Conservation (phyloP, 2,113 vertebrate species). For the Corydoras sp. region DNA sequence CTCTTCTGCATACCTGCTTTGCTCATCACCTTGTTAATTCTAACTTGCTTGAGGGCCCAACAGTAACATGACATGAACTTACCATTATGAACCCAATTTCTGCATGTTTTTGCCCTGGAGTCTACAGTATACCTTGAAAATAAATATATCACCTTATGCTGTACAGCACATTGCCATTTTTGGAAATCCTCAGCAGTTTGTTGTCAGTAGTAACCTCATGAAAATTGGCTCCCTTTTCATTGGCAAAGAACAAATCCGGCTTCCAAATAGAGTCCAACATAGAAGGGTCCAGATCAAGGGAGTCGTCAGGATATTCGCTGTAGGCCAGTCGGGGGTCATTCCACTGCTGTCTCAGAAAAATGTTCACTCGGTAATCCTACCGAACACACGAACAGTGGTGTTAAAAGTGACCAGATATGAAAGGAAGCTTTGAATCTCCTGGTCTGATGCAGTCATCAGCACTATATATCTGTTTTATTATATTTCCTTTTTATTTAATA, state of each 20-base stretch:
- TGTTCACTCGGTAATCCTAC: constrained; percentile 96
- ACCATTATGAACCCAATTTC: too few species aligned
- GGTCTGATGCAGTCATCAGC: not conserved
- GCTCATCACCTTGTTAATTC: too few species aligned
- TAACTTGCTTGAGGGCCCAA: too few species aligned
- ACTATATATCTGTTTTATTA: not conserved
- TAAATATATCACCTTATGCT: constrained; percentile 81
- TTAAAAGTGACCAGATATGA: constrained; percentile 16
- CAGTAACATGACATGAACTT: too few species aligned
- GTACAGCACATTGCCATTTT: constrained; percentile 94
- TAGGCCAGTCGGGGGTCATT: constrained; percentile 95
- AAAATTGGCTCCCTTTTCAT: constrained; percentile 97
- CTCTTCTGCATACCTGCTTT: too few species aligned
- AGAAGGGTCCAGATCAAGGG: constrained; percentile 93
- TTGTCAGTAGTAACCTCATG: constrained; percentile 98
- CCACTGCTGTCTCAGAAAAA: constrained; percentile 97
- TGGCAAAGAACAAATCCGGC: constrained; percentile 96
- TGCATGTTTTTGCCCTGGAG: too few species aligned
- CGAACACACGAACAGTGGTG: constrained; percentile 20
- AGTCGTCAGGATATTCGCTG: constrained; percentile 93
- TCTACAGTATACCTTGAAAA: too few species aligned
- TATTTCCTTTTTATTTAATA: too few species aligned
- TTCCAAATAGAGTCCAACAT: constrained; percentile 99
- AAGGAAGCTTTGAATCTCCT: not conserved
- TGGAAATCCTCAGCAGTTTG: constrained; percentile 92